A percentile compares a stretch with the other conserved stretches of the same genome.
These are phyloP conservation scores for Thaumatotibia leucotreta DNA, from an alignment of 1,140 invertebrate species.

Conservation along the genomic window DNA sequence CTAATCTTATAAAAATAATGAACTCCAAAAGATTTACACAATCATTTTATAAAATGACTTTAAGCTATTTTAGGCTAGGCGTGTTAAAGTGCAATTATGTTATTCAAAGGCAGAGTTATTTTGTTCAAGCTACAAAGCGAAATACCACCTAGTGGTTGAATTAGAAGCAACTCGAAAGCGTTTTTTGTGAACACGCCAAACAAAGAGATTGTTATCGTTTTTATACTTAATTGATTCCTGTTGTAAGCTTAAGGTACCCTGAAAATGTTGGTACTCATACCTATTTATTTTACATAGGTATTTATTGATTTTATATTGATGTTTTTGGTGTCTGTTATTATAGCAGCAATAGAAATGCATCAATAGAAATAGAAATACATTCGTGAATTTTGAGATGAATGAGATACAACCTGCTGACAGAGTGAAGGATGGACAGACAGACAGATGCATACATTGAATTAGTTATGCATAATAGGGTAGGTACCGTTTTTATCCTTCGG, in stretches of 20 bases:
- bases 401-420: too few species aligned
- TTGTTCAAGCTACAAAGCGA: neutral
- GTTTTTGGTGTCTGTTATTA: too few species aligned
- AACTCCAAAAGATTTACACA: neutral
- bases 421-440: too few species aligned
- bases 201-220: neutral
- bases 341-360: too few species aligned
- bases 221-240: neutral
- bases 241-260: neutral
- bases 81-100: constrained; percentile 10
- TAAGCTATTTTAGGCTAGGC: neutral
- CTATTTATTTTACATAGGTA: too few species aligned
- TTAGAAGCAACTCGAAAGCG: neutral
- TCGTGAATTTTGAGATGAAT: too few species aligned
- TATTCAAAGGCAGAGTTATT: neutral
- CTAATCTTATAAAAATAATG: neutral
- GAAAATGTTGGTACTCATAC: too few species aligned
- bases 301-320: too few species aligned
- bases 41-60: neutral
- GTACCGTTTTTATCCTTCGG: too few species aligned
- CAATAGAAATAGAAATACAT: too few species aligned
- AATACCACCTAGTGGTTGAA: constrained; percentile 2
- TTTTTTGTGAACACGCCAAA: neutral
- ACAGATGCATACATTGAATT: too few species aligned
- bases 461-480: too few species aligned